A percentile compares a stretch with the other conserved stretches of the same genome.
Conservation (phyloP, 92 coral and sea anemone species). For the Porites divaricata region DNA sequence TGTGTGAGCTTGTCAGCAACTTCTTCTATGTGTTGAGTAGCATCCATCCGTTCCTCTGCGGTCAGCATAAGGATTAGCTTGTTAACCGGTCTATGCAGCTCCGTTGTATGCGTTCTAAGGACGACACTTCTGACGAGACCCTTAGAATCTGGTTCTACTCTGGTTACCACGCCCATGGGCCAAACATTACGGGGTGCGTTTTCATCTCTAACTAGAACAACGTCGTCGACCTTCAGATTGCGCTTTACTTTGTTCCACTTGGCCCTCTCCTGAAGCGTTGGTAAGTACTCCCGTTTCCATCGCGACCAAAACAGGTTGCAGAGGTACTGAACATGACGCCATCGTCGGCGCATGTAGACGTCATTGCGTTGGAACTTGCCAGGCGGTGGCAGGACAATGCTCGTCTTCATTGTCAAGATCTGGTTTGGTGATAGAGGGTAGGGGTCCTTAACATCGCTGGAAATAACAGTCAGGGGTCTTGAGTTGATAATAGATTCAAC, state of each 20-base stretch:
- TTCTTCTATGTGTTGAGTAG: not conserved
- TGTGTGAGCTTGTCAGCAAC: constrained; percentile 13
- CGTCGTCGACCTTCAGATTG: constrained; percentile 43
- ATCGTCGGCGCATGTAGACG: constrained; percentile 4
- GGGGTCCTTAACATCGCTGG: not conserved
- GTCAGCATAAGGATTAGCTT: too few species aligned
- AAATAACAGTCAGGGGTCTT: not conserved
- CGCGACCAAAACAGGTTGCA: constrained; percentile 16
- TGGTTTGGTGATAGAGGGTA: too few species aligned
- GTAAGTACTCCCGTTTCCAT: constrained; percentile 7
- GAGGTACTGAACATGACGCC: constrained; percentile 7
- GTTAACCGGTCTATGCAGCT: constrained; percentile 6
- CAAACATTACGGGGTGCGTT: constrained; percentile 38
- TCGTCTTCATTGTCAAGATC: constrained; percentile 2
- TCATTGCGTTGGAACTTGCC: constrained; percentile 8
- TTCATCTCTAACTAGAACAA: constrained; percentile 47
- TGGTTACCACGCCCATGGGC: too few species aligned
- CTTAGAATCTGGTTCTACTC: constrained; percentile 1
- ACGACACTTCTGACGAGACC: constrained; percentile 44
- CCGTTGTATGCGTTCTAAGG: constrained; percentile 24
- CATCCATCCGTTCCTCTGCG: too few species aligned
- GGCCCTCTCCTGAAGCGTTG: constrained; percentile 39
- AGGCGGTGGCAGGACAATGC: not conserved
- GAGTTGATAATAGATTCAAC: constrained; percentile 16
- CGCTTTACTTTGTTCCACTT: constrained; percentile 38